Percentiles rank a stretch among this genome's conserved stretches.
Conservation (phyloP, 1,140 invertebrate genomes). For the Tenebrio molitor region DNA sequence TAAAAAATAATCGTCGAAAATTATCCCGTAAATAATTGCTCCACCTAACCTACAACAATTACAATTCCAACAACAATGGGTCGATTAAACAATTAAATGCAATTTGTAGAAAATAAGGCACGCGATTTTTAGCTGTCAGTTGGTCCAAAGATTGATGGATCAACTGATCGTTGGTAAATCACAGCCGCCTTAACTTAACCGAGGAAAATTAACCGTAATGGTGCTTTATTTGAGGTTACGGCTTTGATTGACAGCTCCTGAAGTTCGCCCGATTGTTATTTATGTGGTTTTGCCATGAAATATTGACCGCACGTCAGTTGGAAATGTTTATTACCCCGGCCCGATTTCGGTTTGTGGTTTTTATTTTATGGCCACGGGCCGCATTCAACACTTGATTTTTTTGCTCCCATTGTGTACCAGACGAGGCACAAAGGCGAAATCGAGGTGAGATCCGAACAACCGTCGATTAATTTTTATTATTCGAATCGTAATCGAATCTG, state of each 20-base stretch:
- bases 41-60: conserved; percentile 38
- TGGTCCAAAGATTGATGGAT: conserved; percentile 53
- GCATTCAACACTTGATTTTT: conserved; percentile 26
- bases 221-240: conserved; percentile 50
- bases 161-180: conserved; percentile 43
- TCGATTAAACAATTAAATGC: conserved; percentile 58
- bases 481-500: conserved; percentile 6
- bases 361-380: conserved; percentile 14
- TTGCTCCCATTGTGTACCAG: background rate
- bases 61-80: conserved; percentile 45
- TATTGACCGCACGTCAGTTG: conserved; percentile 52
- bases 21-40: conserved; percentile 50
- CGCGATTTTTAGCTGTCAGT: conserved; percentile 57
- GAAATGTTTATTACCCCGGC: conserved; percentile 50
- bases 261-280: conserved; percentile 55
- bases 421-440: background rate
- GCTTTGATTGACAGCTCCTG: conserved; percentile 59
- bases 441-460: no score
- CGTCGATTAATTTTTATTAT: no score
- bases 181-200: conserved; percentile 27
- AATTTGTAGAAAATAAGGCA: conserved; percentile 53
- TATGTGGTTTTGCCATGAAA: conserved; percentile 54
- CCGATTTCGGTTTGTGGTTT: conserved; percentile 41
- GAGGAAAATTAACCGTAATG: conserved; percentile 49
- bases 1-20: conserved; percentile 53